phyloP scores from a whole-genome alignment of 2,797 vertebrate genomes.

The Eremophila alpestris region DNA sequence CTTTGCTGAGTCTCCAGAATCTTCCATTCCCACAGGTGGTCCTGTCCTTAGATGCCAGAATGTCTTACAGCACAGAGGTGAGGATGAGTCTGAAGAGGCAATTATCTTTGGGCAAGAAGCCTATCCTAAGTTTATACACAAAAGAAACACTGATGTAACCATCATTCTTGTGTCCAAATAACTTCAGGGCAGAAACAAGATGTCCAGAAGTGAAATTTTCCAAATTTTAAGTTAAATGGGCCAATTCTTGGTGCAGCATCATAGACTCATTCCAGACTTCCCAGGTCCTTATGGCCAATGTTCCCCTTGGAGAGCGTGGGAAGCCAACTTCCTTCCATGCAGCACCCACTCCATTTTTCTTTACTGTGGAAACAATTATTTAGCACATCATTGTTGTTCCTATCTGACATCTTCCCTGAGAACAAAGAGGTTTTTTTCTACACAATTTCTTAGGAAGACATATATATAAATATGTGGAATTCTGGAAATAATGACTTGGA shows the following conservation, averaged over 20 bases:
- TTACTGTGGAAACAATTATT: background rate
- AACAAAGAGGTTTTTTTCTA: background rate
- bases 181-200: background rate
- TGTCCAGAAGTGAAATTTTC: background rate
- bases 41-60: background rate
- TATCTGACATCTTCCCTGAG: background rate
- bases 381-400: background rate
- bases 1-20: background rate
- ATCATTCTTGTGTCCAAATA: background rate
- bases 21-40: background rate
- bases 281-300: background rate
- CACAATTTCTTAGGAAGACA: background rate
- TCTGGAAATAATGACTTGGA: background rate
- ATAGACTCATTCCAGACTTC: background rate
- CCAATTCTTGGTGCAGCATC: background rate
- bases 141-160: background rate
- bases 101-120: background rate
- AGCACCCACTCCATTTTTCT: background rate
- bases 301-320: rapidly evolving
- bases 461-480: background rate
- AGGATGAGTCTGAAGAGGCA: background rate
- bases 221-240: background rate
- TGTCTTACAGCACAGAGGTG: background rate
- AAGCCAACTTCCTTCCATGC: background rate
- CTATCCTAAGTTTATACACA: background rate